Percentiles rank a stretch among this genome's conserved stretches.
Evolutionary conservation across 2,797 vertebrate species (phyloP).

Genomic region (Danionella dracula): DNA sequence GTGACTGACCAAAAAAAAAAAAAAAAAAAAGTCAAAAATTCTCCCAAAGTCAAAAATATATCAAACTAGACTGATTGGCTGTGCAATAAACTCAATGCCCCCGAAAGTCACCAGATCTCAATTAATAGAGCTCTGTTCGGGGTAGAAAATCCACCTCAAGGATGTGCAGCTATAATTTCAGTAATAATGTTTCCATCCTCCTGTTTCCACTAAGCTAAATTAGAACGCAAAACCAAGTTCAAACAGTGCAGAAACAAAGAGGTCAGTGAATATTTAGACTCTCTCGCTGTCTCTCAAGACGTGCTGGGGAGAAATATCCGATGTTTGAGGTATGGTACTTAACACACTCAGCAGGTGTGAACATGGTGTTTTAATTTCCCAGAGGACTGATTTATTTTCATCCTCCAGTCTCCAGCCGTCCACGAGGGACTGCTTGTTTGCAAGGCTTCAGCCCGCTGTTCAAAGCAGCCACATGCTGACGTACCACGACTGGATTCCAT

Average conservation of each 20-base stretch:
- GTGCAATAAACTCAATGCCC: too few species aligned
- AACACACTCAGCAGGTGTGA: constrained; percentile 23
- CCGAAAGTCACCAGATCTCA: too few species aligned
- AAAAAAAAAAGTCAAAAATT: too few species aligned
- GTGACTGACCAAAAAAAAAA: too few species aligned
- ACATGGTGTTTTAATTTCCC: constrained; percentile 27
- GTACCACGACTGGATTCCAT: constrained; percentile 25
- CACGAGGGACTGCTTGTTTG: constrained; percentile 10
- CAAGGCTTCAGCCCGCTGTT: constrained; percentile 10
- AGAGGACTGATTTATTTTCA: constrained; percentile 27
- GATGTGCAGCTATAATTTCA: too few species aligned
- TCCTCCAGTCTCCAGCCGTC: constrained; percentile 18
- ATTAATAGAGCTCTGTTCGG: too few species aligned
- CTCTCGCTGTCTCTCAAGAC: background rate
- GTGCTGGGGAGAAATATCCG: constrained; percentile 2
- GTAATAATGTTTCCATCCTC: too few species aligned
- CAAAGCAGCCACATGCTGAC: constrained; percentile 15
- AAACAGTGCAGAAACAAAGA: background rate
- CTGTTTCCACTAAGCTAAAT: too few species aligned
- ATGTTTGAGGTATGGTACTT: constrained; percentile 10
- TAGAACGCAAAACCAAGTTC: background rate
- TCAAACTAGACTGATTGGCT: too few species aligned
- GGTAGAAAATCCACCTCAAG: too few species aligned
- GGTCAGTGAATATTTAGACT: too few species aligned
- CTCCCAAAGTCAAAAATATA: too few species aligned